Evolutionary conservation across 2,113 vertebrate species (phyloP), one percentile per base, ranked within the genome.

Genomic region (Notiomystis cincta): DNA sequence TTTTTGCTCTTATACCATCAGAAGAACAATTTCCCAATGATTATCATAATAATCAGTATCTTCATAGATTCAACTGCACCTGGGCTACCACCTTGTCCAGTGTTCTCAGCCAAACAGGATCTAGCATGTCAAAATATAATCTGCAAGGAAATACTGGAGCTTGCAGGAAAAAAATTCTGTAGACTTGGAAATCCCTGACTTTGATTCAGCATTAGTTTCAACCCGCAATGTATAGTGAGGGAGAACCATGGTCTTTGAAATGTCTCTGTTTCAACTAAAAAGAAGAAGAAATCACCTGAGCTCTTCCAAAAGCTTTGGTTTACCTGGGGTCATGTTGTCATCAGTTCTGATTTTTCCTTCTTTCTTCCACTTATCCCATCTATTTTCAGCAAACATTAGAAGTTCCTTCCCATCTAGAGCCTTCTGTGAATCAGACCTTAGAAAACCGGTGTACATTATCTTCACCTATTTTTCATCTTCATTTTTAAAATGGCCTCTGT

Each of bases 151-250:
- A 86, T 33, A 15, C 4, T 50, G 77, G 42, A 73, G 3, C 4
- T 65, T 45, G 4, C 5, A 81, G 64, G 35, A 89, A 70, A 82
- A 13, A 22, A n/a, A n/a, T 54, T 80, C 54, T 76, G 13, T 21
- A 47, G 25, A 38, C 15, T 76, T 70, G 37, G 22, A 83, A 69
- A 53, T 80, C 24, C 7, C 14, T 60, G 22, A 31, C 33, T 87
- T 93, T 50, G 56, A 77, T 84, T 76, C 70, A 78, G 44, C 13
- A 21, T n/a, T 33, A 6, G 7, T n/a, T 66, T 51, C 33, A 66
- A 35, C 5, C 5, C 13, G 6, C 19, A 21, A 0, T 20, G 8
- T 38, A 25, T 11, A 40, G 14, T 0, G 2, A 60, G 18, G 28
- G 23, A 51, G 45, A 83, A 28, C 11, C 28, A 33, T 10, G 11